These are phyloP conservation scores for Aselliscus stoliczkanus DNA, from an alignment of 2,797 vertebrate species.

Conservation along the genomic window DNA sequence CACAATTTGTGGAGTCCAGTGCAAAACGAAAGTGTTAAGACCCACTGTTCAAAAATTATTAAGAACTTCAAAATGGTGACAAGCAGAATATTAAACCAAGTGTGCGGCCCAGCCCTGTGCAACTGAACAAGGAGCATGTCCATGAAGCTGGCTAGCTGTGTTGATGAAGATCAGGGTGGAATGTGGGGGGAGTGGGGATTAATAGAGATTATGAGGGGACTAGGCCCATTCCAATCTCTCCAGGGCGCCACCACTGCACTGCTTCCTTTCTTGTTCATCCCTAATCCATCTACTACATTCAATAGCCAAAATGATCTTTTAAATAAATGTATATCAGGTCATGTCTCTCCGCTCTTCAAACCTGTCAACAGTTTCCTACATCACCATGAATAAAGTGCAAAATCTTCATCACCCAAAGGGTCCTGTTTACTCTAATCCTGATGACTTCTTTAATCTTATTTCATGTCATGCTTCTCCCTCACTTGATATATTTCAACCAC, in stretches of 20 bases:
- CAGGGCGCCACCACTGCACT: background rate
- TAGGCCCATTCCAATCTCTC: background rate
- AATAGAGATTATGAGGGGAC: background rate
- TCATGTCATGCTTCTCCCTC: background rate
- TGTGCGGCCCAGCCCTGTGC: background rate
- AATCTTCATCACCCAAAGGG: background rate
- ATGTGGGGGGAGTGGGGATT: background rate
- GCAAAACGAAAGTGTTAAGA: conserved; percentile 31
- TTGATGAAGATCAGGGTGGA: background rate
- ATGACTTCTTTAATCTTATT: conserved; percentile 8
- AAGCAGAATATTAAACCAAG: conserved; percentile 3
- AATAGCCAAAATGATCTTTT: background rate
- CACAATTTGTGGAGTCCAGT: background rate
- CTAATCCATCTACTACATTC: background rate
- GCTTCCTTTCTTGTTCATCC: background rate
- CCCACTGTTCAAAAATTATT: conserved; percentile 3
- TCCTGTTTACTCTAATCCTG: background rate
- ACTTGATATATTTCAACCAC: background rate
- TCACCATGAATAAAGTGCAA: conserved; percentile 16
- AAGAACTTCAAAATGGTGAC: conserved; percentile 4
- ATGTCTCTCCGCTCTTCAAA: background rate
- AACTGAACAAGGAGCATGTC: background rate
- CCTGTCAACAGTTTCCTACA: background rate
- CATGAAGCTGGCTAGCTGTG: background rate
- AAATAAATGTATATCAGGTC: background rate